These are phyloP conservation scores for Globodera ellingtonae DNA, from an alignment of 1,140 invertebrate genomes.

Conservation along the genomic window DNA sequence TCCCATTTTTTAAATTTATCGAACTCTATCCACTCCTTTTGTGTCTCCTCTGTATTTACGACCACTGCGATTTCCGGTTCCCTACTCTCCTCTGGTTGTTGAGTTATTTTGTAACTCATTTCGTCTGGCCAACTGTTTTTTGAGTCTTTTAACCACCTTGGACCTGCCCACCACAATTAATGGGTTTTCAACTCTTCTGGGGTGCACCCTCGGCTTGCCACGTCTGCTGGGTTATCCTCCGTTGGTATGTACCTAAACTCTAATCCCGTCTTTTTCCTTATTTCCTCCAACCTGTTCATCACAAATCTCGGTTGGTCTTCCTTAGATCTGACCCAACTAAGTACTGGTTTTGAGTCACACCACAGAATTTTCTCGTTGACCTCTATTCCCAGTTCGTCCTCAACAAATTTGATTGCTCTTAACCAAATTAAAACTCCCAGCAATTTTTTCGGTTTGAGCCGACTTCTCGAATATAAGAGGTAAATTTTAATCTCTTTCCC, in stretches of 20 bases:
- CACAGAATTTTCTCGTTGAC: background rate
- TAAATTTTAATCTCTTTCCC: background rate
- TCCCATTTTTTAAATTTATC: slow-evolving; percentile 1
- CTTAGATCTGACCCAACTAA: background rate
- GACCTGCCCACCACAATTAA: background rate
- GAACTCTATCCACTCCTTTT: background rate
- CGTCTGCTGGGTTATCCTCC: slow-evolving; percentile 9
- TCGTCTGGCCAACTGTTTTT: background rate
- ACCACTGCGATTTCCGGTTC: background rate
- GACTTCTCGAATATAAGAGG: background rate
- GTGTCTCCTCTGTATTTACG: background rate
- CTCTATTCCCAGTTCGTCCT: background rate
- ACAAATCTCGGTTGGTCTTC: slow-evolving; percentile 1
- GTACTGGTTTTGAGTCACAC: slow-evolving; percentile 16
- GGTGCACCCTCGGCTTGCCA: background rate
- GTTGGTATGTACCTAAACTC: background rate
- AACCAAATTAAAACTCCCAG: slow-evolving; percentile 6
- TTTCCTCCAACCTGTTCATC: background rate
- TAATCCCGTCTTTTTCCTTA: background rate
- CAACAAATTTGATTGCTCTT: background rate
- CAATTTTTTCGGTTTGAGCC: background rate
- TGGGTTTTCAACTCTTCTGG: background rate
- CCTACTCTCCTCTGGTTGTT: background rate
- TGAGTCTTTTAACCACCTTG: background rate
- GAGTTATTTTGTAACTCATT: background rate